A percentile compares a stretch with the other conserved stretches of the same genome.
Evolutionary conservation across 2,888 invertebrate species (phyloP).

Genomic region (Ophonus ardosiacus): DNA sequence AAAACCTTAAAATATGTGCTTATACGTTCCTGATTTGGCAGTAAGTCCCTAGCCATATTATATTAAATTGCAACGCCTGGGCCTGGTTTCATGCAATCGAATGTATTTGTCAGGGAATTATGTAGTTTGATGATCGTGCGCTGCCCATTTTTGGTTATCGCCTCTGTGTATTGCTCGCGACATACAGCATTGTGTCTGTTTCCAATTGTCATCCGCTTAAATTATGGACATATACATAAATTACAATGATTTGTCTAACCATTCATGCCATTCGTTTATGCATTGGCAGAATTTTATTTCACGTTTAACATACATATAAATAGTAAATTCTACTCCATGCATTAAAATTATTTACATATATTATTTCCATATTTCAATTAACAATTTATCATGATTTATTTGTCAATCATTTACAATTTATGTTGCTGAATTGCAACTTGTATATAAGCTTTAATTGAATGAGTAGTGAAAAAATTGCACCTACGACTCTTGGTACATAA

Average conservation of each 20-base stretch:
- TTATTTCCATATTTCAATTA: neutral
- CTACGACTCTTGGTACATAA: too few relatives aligned
- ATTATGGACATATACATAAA: slow-evolving; percentile 24
- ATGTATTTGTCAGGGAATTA: slow-evolving; percentile 44
- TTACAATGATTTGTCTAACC: slow-evolving; percentile 33
- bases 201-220: slow-evolving; percentile 24
- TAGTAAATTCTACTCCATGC: neutral
- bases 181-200: neutral
- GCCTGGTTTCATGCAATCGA: slow-evolving; percentile 16
- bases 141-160: slow-evolving; percentile 38
- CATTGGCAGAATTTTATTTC: neutral
- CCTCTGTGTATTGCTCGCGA: slow-evolving; percentile 10
- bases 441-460: too few relatives aligned
- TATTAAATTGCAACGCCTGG: slow-evolving; percentile 17
- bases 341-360: neutral
- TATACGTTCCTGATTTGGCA: neutral
- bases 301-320: slow-evolving; percentile 5
- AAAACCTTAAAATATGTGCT: too few relatives aligned
- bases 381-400: slow-evolving; percentile 19
- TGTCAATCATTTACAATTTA: neutral
- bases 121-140: slow-evolving; percentile 29
- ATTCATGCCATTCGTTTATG: neutral
- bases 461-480: too few relatives aligned
- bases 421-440: neutral
- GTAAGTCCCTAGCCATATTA: neutral